Evolutionary conservation across 2,797 vertebrate species (phyloP).

Genomic region (Sebastiscus tertius): DNA sequence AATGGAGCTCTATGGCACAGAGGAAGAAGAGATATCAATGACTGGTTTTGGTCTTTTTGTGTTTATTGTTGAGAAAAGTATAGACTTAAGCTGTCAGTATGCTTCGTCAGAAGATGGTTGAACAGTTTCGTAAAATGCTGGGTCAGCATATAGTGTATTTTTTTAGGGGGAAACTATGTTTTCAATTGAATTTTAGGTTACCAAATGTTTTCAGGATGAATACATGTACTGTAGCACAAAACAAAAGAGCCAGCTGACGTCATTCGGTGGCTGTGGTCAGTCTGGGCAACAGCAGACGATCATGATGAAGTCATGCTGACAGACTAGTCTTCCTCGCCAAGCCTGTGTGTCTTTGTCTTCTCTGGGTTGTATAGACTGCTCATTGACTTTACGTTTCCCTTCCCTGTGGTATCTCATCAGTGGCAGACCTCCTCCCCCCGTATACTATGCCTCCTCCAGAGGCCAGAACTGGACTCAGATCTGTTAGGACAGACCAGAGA

Average conservation of each 20-base stretch:
- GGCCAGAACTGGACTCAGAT: not conserved
- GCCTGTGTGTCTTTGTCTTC: not conserved
- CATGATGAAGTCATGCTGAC: not conserved
- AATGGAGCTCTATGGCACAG: not conserved
- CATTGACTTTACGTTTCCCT: not conserved
- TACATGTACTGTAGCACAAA: not conserved
- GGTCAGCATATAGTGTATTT: too few species aligned
- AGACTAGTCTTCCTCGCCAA: not conserved
- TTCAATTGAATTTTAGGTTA: not conserved
- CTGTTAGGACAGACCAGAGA: not conserved
- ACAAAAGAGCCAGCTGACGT: fast-evolving
- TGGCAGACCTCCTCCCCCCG: not conserved
- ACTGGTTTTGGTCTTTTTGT: not conserved
- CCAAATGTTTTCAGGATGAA: not conserved
- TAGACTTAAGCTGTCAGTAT: not conserved
- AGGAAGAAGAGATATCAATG: not conserved
- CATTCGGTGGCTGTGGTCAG: not conserved
- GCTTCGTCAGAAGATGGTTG: not conserved
- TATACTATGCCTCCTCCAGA: not conserved
- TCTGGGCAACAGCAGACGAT: not conserved
- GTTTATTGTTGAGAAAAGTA: not conserved
- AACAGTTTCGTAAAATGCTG: too few species aligned
- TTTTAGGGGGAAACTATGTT: too few species aligned
- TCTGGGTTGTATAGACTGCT: not conserved
- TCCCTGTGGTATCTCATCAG: not conserved